Conservation (phyloP, 2,888 invertebrate genomes). For the Geophilus truncorum region DNA sequence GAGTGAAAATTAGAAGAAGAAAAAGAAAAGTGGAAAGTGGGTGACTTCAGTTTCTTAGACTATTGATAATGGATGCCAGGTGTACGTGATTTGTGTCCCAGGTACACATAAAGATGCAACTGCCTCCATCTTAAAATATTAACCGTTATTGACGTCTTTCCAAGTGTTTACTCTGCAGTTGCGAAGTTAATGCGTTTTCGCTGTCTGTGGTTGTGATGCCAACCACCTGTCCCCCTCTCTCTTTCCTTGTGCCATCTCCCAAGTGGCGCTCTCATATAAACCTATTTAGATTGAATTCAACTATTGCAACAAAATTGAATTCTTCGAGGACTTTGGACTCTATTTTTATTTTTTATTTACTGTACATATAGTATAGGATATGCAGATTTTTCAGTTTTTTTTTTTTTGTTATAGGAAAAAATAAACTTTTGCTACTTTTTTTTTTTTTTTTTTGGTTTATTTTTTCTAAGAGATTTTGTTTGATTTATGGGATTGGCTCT, state of each 20-base stretch:
- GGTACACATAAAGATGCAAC: not conserved
- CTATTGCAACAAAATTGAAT: constrained; percentile 25
- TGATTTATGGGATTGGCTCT: not conserved
- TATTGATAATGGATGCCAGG: not conserved
- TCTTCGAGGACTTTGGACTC: not conserved
- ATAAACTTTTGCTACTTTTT: too few relatives aligned
- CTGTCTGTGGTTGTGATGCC: constrained; percentile 21
- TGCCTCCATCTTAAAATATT: constrained; percentile 20
- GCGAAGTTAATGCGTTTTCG: constrained; percentile 27
- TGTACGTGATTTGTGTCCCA: not conserved
- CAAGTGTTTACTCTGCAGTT: constrained; percentile 17
- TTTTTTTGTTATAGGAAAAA: too few relatives aligned
- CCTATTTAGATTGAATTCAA: constrained; percentile 23
- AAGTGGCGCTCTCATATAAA: constrained; percentile 9
- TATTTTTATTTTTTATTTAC: not conserved
- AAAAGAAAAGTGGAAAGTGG: not conserved
- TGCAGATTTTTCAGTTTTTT: not conserved
- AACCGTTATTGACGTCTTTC: constrained; percentile 21
- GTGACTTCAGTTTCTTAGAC: not conserved
- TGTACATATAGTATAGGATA: too few relatives aligned
- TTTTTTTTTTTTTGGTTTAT: too few relatives aligned
- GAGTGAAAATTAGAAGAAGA: not conserved
- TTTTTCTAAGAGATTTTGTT: not conserved
- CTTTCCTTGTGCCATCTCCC: constrained; percentile 12
- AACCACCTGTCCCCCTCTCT: constrained; percentile 8